Percentiles rank a stretch among this genome's conserved stretches.
Evolutionary conservation across 2,888 invertebrate genomes (phyloP).

Genomic region (Parasteatoda lunata): DNA sequence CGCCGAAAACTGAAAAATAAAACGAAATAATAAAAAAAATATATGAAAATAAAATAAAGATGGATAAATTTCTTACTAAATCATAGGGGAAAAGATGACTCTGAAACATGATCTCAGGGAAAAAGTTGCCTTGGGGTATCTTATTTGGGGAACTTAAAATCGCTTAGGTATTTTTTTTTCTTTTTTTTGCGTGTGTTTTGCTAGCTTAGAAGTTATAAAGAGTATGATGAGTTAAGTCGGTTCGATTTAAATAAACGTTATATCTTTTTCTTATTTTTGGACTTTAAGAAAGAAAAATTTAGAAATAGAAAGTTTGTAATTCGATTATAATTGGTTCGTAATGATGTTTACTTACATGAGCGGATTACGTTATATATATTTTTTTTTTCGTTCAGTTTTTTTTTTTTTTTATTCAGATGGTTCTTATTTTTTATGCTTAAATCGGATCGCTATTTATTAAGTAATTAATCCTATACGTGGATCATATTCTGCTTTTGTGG

Average conservation of each 20-base stretch:
- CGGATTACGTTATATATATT: too few relatives aligned
- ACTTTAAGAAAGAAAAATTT: background rate
- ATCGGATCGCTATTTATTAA: too few relatives aligned
- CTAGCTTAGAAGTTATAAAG: conserved; percentile 2
- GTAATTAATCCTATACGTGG: too few relatives aligned
- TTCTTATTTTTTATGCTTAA: too few relatives aligned
- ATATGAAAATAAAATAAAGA: conserved; percentile 12
- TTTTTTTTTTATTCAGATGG: too few relatives aligned
- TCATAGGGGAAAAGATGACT: conserved; percentile 52
- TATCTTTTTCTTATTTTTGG: conserved; percentile 18
- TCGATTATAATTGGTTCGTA: conserved; percentile 39
- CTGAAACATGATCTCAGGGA: conserved; percentile 47
- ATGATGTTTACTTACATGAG: conserved; percentile 7
- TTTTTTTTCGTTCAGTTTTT: too few relatives aligned
- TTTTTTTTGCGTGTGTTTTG: conserved; percentile 3
- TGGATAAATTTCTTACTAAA: conserved; percentile 50
- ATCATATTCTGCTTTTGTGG: too few relatives aligned
- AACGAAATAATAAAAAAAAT: conserved; percentile 22
- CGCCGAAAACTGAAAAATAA: conserved; percentile 8
- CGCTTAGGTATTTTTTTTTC: conserved; percentile 18
- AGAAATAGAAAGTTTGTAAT: conserved; percentile 13
- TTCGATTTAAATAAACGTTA: conserved; percentile 44
- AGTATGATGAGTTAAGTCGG: conserved; percentile 14
- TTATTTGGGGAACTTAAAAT: conserved; percentile 47
- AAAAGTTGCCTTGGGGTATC: conserved; percentile 31